Base-by-base conservation (phyloP, 2,797 vertebrate species). In the Lepus townsendii region DNA sequence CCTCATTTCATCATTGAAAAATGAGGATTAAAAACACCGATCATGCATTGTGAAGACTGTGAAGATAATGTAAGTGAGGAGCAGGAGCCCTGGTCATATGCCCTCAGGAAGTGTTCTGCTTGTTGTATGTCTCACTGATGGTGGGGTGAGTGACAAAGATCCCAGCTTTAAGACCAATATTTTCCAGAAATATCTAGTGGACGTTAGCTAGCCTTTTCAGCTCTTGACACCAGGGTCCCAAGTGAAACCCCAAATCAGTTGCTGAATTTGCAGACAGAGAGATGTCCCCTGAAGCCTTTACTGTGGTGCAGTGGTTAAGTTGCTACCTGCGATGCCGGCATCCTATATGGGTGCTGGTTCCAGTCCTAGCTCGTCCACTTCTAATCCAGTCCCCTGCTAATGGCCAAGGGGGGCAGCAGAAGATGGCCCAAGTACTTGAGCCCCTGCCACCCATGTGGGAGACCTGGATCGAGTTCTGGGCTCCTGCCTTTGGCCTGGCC, bases 1-100 rank as follows among this genome's bases (percentile, higher is more conserved):
- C 10, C n/a, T 30, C 83, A n/a, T 80, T 86, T 91, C 30, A 54
- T 79, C 54, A 57, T 63, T 50, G 63, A 87, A 94, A 71, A 91
- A 20, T 38, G 60, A 85, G 10, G 27, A 82, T 72, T 78, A 52
- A 71, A 80, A 94, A 63, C 77, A 60, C 19, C 76, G 82, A 13
- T 26, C 27, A 24, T 20, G 22, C 13, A 80, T 30, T 77, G 7
- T 63, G 32, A 93, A 80, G 42, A 26, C 9, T 68, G 20, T 0
- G 2, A 14, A 75, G 10, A 2, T 73, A 12, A 50, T 13, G 7
- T 16, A 19, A 3, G 0, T 47, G 19, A 79, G 30, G 90, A 38
- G 12, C 38, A 57, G 42, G 42, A 73, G 92, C 50, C 6, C 17
- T 22, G 69, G 24, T 65, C 72, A 32, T 2, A 63, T n/a, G 32